Evolutionary conservation across 2,113 vertebrate genomes (phyloP).

Genomic region (Sceloporus tristichus): DNA sequence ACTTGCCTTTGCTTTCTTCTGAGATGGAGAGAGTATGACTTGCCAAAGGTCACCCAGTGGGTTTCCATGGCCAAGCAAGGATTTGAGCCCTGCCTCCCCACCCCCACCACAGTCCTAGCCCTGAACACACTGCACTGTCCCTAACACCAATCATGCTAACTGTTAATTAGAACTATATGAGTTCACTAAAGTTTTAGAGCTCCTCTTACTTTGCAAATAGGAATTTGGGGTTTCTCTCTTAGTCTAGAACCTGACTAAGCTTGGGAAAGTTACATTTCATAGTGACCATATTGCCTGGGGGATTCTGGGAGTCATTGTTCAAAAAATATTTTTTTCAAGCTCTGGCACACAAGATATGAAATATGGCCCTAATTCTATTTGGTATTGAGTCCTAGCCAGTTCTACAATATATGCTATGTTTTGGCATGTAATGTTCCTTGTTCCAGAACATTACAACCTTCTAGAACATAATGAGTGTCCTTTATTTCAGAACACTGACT

Average conservation of each 20-base stretch:
- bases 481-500: conserved; percentile 3
- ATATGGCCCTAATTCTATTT: not conserved
- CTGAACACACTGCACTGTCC: too few relatives aligned
- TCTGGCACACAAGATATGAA: not conserved
- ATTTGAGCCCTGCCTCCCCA: too few relatives aligned
- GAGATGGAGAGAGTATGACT: too few relatives aligned
- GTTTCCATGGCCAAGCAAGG: too few relatives aligned
- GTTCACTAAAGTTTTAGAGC: not conserved
- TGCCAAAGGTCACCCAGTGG: too few relatives aligned
- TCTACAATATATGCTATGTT: not conserved
- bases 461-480: not conserved
- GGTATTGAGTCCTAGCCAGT: not conserved
- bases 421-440: not conserved
- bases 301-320: not conserved
- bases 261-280: not conserved
- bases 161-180: not conserved
- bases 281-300: not conserved
- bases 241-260: not conserved
- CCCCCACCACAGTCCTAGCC: too few relatives aligned
- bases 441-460: not conserved
- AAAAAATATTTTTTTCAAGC: not conserved
- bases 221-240: not conserved
- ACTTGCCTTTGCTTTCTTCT: too few relatives aligned
- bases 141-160: not conserved
- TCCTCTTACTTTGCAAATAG: not conserved